Conservation (phyloP, 2,797 vertebrate genomes). For the Lepidocolaptes lacrymiger region DNA sequence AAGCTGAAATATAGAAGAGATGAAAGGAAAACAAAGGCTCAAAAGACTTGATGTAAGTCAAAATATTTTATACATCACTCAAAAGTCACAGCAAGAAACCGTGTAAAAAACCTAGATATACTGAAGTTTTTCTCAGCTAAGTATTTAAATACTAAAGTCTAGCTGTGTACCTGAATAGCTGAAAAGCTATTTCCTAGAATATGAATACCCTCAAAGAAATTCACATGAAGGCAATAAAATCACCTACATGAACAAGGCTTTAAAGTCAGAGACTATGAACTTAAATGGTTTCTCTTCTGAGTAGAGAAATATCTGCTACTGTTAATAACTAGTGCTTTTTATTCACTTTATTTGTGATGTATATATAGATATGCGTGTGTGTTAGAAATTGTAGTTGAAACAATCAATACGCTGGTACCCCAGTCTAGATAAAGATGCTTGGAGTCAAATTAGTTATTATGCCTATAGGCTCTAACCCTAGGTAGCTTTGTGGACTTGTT, state of each 20-base stretch:
- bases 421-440: background rate
- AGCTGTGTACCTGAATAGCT: background rate
- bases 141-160: background rate
- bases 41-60: background rate
- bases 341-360: background rate
- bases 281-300: background rate
- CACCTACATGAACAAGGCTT: background rate
- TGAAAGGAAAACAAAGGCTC: background rate
- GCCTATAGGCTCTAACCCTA: background rate
- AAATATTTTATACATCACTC: conserved; percentile 3
- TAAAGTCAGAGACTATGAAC: background rate
- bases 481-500: background rate
- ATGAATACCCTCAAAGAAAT: background rate
- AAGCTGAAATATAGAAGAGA: background rate
- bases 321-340: background rate
- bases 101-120: background rate
- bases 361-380: background rate
- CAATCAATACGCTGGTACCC: background rate
- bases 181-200: background rate
- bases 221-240: background rate
- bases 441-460: background rate
- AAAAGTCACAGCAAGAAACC: background rate
- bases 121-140: background rate
- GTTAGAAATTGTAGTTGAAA: background rate
- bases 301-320: background rate